Conservation (phyloP, 1,140 invertebrate species). For the Pristionchus pacificus region DNA sequence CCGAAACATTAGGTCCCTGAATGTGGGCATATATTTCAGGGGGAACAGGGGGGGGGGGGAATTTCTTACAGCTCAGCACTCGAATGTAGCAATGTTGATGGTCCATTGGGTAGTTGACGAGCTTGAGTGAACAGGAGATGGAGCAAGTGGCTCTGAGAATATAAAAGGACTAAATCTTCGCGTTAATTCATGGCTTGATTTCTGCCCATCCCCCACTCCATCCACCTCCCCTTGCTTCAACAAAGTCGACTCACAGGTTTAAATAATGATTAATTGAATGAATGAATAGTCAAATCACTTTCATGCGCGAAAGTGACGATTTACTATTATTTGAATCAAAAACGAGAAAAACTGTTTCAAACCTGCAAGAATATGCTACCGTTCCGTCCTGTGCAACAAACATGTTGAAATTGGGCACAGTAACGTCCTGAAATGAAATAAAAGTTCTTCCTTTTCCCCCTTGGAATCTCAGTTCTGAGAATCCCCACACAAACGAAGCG, state of each 20-base stretch:
- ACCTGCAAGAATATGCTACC: conserved; percentile 60
- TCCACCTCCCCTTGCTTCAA: not conserved
- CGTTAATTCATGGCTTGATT: no score
- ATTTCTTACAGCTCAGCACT: conserved; percentile 38
- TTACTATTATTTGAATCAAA: not conserved
- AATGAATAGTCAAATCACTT: no score
- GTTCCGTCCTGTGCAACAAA: conserved; percentile 57
- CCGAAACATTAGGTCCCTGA: not conserved
- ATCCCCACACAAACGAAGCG: no score
- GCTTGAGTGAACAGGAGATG: conserved; percentile 50
- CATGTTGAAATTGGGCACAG: conserved; percentile 57
- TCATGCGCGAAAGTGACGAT: no score
- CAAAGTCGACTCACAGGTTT: conserved; percentile 11
- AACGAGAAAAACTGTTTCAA: conserved; percentile 9
- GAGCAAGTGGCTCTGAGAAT: conserved; percentile 40
- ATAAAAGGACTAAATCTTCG: no score
- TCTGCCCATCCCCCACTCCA: no score
- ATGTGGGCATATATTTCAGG: not conserved
- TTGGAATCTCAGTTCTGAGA: no score
- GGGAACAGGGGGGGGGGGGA: no score
- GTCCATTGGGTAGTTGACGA: conserved; percentile 54
- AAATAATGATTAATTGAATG: no score
- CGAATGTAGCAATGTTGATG: conserved; percentile 46
- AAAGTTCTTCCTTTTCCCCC: no score
- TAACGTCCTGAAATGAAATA: conserved; percentile 54